Base-by-base conservation (phyloP, 2,113 vertebrate species). In the Apaloderma vittatum region DNA sequence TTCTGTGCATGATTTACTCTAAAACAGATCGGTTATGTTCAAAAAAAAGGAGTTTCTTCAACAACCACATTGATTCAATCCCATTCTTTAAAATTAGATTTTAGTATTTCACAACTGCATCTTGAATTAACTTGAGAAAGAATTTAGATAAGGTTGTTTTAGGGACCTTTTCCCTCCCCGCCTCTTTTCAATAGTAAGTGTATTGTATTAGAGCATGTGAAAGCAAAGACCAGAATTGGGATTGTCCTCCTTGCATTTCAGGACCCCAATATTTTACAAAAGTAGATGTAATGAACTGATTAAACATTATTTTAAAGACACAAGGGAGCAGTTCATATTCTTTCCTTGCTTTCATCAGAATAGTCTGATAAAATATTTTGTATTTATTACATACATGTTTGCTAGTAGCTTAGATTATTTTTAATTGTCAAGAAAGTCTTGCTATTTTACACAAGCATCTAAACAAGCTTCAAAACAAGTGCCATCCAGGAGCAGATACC, bases 1-100 rank as follows among this genome's bases (percentile, higher is more conserved):
- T 97, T 93, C 93, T 95, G 89, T 94, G 76, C 81, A 90, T 94
- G 58, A 89, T 88, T 97, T 95, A 94, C 86, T 91, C 88, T 86
- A 96, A 92, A 96, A 96, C 92, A 95, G 45, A 94, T 87, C 67
- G 58, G 86, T 68, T 95, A 89, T 55, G 91, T 63, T 74, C 8
- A 95, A 91, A 91, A 95, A 94, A 97, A 95, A 92, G 68, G 74
- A 93, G 51, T 82, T 93, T 92, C 84, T 96, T 80, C 46, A 91
- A 63, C 86, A 86, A 86, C 36, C 93, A 68, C 80, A 70, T 85
- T 59, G 87, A 87, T 54, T 76, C 85, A 67, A 18, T 67, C 51
- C 36, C 40, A 82, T 74, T 90, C 61, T 93, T 94, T 78, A 58
- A 82, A 92, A 83, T 74, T 37, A 87, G 62, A 74, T 94, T 91